These are phyloP conservation scores for Achatina immaculata DNA, from an alignment of 1,140 invertebrate species.

Conservation along the genomic window DNA sequence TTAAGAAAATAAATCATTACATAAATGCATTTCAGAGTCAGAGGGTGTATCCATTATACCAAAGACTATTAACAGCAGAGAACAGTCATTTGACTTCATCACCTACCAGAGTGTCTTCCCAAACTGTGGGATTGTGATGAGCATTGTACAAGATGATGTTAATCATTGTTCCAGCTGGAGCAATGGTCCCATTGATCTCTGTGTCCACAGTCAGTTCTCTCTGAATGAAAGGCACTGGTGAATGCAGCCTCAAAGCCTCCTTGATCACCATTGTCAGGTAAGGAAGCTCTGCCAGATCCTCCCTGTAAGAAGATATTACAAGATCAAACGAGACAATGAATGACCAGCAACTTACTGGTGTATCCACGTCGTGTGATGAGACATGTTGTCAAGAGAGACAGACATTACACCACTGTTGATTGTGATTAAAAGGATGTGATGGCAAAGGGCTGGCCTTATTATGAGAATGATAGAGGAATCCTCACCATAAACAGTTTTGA, in stretches of 20 bases:
- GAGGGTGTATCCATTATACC: neutral
- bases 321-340: constrained; percentile 42
- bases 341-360: constrained; percentile 25
- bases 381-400: neutral
- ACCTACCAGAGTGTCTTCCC: constrained; percentile 51
- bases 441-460: no score
- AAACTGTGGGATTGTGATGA: constrained; percentile 49
- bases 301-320: constrained; percentile 42
- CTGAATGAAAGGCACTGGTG: constrained; percentile 78
- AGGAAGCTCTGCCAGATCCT: constrained; percentile 60
- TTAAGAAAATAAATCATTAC: neutral
- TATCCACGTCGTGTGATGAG: neutral
- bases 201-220: constrained; percentile 70
- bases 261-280: constrained; percentile 70
- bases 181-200: constrained; percentile 39
- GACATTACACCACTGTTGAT: no score
- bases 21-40: neutral
- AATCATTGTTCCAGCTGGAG: constrained; percentile 44
- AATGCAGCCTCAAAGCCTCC: constrained; percentile 68
- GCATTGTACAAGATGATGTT: constrained; percentile 49
- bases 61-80: no score
- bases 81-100: neutral
- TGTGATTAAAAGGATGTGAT: neutral
- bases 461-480: no score
- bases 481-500: no score